Evolutionary conservation across 2,113 vertebrate genomes (phyloP), one percentile per base, ranked within the genome.

Genomic region (Brachypodius melanocephalos): DNA sequence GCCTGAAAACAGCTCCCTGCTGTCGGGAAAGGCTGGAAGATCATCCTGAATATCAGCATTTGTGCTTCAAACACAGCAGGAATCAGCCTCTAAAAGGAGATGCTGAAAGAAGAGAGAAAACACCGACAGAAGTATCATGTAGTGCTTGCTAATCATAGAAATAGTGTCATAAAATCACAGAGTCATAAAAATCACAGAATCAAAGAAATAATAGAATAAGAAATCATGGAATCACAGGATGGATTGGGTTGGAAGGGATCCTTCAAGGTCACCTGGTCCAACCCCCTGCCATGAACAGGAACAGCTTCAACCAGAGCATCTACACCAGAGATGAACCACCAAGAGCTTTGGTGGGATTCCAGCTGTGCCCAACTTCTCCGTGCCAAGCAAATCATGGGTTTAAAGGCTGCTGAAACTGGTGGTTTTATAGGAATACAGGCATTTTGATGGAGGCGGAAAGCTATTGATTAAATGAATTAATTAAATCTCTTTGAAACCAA

Each of bases 281-380:
- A 12, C 11, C 14, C 7, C 21, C 25, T 49, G 55, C 62, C 63
- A 28, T 24, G 42, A 48, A 49, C 25, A 75, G 29, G 54, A 40
- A 15, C 54, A 54, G n/a, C 38, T 82, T 21, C 69, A 20, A 34
- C 40, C 40, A 54, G n/a, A 65, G 45, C 71, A 32, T 22, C 58
- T 52, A 3, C 26, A 14, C 26, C 22, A 38, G 36, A 14, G 69
- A 19, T 4, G 0, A 5, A 40, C 8, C 17, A 11, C 32, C 0
- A 69, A 57, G 63, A 4, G 25, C 72, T n/a, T 26, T 2, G 8
- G 54, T 15, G n/a, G 38, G 54, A 20, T 58, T 38, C 63, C 78
- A 66, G 74, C 75, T 15, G 4, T 15, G 22, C 67, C 36, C 34
- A 58, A 2, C 22, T 22, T 52, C 74, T 49, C 61, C 62, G 83